Evolutionary conservation across 2,113 vertebrate species (phyloP).

Genomic region (Xenopus tropicalis): DNA sequence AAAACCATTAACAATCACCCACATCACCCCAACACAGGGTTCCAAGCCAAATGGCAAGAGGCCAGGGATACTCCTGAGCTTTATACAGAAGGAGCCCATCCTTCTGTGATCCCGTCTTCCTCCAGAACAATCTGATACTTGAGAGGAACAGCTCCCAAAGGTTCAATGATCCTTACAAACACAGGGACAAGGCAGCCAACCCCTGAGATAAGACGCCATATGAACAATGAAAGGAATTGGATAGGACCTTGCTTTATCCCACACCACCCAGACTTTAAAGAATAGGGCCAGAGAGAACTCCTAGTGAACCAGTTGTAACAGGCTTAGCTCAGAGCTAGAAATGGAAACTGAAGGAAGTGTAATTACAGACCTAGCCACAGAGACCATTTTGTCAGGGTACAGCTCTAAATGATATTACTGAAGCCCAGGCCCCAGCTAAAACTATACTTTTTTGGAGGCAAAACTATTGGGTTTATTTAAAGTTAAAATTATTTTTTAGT

Average conservation of each 20-base stretch:
- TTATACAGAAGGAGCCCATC: conserved; percentile 46
- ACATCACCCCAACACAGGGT: conserved; percentile 22
- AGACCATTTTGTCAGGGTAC: too few species aligned
- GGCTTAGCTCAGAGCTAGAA: neutral
- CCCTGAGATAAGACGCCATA: conserved; percentile 75
- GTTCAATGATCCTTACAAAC: conserved; percentile 33
- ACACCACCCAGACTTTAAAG: conserved; percentile 69
- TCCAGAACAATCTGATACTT: conserved; percentile 42
- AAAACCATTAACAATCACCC: conserved; percentile 21
- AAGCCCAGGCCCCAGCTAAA: too few species aligned
- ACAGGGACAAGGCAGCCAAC: conserved; percentile 66
- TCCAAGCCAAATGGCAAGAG: conserved; percentile 38
- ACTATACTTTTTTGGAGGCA: too few species aligned
- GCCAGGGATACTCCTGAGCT: conserved; percentile 45
- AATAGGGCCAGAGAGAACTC: conserved; percentile 49
- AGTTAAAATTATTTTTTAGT: too few species aligned
- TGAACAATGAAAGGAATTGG: conserved; percentile 88
- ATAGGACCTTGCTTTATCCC: conserved; percentile 61
- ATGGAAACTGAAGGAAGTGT: conserved; percentile 3
- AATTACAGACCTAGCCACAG: neutral
- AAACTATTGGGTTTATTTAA: too few species aligned
- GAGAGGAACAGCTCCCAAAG: conserved; percentile 26
- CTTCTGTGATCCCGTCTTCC: conserved; percentile 43
- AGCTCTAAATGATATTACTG: too few species aligned
- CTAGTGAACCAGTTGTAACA: conserved; percentile 24